Base-by-base conservation (phyloP, 2,113 vertebrate species). In the Podarcis muralis region DNA sequence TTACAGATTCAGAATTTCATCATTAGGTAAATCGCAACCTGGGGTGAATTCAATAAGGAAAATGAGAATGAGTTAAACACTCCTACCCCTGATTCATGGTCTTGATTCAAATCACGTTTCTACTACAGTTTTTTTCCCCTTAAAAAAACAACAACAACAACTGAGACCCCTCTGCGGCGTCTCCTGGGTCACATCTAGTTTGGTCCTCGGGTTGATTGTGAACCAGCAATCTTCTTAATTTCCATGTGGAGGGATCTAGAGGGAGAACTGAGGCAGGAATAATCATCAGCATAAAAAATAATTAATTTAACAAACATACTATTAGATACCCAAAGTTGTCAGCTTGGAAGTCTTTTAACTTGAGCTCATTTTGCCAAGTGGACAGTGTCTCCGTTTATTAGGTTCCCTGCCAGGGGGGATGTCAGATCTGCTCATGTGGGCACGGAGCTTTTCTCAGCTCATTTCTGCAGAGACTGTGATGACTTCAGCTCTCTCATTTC, bases 381-480 rank as follows among this genome's bases (percentile, higher is more conserved):
- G 93, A 94, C 91, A 95, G 20, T 87, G 90, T 92, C 94, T 92
- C 76, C 0, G 3, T 88, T 95, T 85, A 90, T 92, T 93, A 92
- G 89, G 88, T 91, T 20, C 68, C 87, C 0, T 11, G 90, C 94
- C 93, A 74, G 23, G 92, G 90, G 89, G 75, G 83, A 92, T 84
- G 92, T 91, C 93, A 93, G 74, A 69, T 94, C 84, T 0, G 88
- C 87, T 93, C 91, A 92, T 16, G 75, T 32, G 77, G n/a, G 62
- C 68, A 74, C 66, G 65, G 13, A 87, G 91, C 90, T 93, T 92
- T 93, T 88, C 92, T 90, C 90, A 72, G 91, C 92, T 90, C 83
- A 74, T 86, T 85, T 79, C 85, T 85, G 59, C 53, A 0, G 6
- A 12, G 83, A n/a, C 76, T 71, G 82, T 87, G 89, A 87, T 0